A percentile compares a stretch with the other conserved stretches of the same genome.
Evolutionary conservation across 2,888 invertebrate genomes (phyloP).

Genomic region (Drosophila nigritarsus): DNA sequence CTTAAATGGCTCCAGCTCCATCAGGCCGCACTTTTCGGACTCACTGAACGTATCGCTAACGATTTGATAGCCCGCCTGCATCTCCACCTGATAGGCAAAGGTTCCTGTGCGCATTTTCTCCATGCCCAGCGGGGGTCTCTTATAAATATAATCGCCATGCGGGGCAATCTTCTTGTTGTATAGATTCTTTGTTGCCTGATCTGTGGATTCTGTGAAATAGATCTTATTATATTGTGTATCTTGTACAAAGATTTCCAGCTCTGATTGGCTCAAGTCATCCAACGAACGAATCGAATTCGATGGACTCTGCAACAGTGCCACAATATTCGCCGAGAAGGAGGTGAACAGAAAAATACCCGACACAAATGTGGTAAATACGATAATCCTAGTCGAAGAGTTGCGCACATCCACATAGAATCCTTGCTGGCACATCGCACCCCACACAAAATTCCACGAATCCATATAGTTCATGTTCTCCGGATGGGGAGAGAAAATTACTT

Average conservation of each 20-base stretch:
- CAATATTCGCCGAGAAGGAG: slow-evolving; percentile 89
- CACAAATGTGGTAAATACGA: slow-evolving; percentile 87
- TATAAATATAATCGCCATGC: slow-evolving; percentile 86
- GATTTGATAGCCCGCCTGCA: slow-evolving; percentile 87
- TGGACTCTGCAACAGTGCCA: slow-evolving; percentile 88
- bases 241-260: slow-evolving; percentile 87
- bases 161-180: slow-evolving; percentile 87
- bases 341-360: slow-evolving; percentile 87
- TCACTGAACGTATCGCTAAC: slow-evolving; percentile 88
- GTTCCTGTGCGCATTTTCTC: slow-evolving; percentile 86
- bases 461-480: slow-evolving; percentile 73
- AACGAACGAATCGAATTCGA: slow-evolving; percentile 87
- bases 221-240: slow-evolving; percentile 87
- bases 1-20: slow-evolving; percentile 87
- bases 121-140: slow-evolving; percentile 86
- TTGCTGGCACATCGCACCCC: slow-evolving; percentile 88
- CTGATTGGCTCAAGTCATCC: slow-evolving; percentile 87
- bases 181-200: slow-evolving; percentile 86
- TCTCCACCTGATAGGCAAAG: slow-evolving; percentile 88
- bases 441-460: slow-evolving; percentile 86
- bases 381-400: slow-evolving; percentile 86
- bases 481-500: slow-evolving; percentile 75
- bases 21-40: slow-evolving; percentile 88
- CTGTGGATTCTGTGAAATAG: slow-evolving; percentile 87
- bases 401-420: slow-evolving; percentile 86